phyloP scores from a whole-genome alignment of 2,797 vertebrate genomes.

The Nannoperca australis region DNA sequence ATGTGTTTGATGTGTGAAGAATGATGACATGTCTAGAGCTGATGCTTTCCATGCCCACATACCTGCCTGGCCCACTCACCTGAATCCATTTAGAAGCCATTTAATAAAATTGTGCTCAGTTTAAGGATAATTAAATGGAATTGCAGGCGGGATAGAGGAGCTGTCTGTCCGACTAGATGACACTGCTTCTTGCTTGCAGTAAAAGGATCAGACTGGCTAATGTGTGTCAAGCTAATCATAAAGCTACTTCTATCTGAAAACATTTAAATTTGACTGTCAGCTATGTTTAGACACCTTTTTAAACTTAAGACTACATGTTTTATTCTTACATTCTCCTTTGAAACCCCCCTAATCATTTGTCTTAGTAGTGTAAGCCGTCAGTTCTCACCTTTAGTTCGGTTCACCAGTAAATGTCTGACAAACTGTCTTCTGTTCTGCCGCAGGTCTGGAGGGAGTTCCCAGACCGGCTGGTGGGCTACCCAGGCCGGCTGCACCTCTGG shows the following conservation, averaged over 20 bases:
- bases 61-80: conserved; percentile 76
- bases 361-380: conserved; percentile 2
- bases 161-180: conserved; percentile 57
- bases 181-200: conserved; percentile 6
- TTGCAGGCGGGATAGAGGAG: conserved; percentile 71
- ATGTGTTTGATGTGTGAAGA: conserved; percentile 80
- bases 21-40: conserved; percentile 75
- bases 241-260: conserved; percentile 7
- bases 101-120: conserved; percentile 84
- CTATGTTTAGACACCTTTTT: conserved; percentile 21
- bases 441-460: conserved; percentile 99
- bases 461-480: conserved; percentile 97
- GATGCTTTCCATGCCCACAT: conserved; percentile 78
- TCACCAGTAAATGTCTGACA: conserved; percentile 31
- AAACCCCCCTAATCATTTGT: conserved; percentile 2
- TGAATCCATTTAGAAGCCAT: conserved; percentile 84
- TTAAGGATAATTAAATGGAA: conserved; percentile 84
- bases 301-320: conserved; percentile 13
- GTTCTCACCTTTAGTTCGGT: conserved; percentile 7
- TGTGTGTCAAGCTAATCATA: conserved; percentile 19
- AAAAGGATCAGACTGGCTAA: conserved; percentile 35
- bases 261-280: not conserved
- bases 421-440: conserved; percentile 40
- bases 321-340: not conserved
- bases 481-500: conserved; percentile 97